These are phyloP conservation scores for Haliclona indistincta DNA, from an alignment of 37 sponge, comb jelly and placozoan species.

Conservation along the genomic window DNA sequence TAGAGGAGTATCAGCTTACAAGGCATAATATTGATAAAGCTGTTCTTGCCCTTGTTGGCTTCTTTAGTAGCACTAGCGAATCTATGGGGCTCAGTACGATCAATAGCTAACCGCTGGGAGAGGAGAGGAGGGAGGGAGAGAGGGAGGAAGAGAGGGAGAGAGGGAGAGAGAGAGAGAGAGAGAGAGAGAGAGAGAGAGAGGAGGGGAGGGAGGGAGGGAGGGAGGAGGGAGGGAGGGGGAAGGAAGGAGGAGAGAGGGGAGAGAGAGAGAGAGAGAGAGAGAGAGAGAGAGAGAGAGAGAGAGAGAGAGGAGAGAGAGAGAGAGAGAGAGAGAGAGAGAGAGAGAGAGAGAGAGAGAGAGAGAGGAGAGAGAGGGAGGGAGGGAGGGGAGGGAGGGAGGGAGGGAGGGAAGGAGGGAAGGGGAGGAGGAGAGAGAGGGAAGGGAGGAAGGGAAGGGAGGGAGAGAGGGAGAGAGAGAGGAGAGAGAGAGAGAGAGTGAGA, in stretches of 20 bases:
- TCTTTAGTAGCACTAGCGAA: conserved; percentile 76
- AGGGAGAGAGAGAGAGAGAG: background rate
- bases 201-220: background rate
- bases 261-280: background rate
- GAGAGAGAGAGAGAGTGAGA: background rate
- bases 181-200: background rate
- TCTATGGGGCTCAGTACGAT: conserved; percentile 70
- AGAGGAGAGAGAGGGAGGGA: too few species aligned
- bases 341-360: too few species aligned
- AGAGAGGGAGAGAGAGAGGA: conserved; percentile 10
- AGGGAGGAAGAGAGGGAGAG: too few species aligned
- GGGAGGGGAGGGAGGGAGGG: background rate
- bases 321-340: too few species aligned
- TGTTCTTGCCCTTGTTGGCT: conserved; percentile 92
- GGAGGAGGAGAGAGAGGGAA: background rate
- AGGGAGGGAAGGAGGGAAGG: background rate
- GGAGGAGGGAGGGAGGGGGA: background rate
- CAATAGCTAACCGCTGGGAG: conserved; percentile 74
- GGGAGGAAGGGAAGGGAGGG: conserved; percentile 6
- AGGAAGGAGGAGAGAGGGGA: background rate
- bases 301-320: too few species aligned
- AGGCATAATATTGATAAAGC: conserved; percentile 94
- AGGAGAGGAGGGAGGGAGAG: conserved; percentile 6
- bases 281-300: background rate
- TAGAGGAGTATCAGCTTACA: too few species aligned